A percentile compares a stretch with the other conserved stretches of the same genome.
These are phyloP conservation scores for Mythimna loreyi DNA, from an alignment of 2,888 invertebrate genomes.

Conservation along the genomic window DNA sequence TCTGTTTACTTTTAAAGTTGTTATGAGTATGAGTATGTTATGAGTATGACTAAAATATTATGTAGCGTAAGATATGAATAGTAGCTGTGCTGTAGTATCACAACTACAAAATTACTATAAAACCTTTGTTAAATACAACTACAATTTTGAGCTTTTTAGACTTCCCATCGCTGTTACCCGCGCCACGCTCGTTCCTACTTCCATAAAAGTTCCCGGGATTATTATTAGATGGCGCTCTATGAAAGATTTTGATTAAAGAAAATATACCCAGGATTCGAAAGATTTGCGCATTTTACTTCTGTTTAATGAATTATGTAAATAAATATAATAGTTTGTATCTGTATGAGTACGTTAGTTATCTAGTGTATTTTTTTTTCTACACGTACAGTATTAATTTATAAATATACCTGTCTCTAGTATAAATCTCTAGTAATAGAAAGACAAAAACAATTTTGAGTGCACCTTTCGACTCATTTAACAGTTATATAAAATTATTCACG, in stretches of 20 bases:
- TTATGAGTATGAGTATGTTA: too few species aligned
- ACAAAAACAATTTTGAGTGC: conserved; percentile 33
- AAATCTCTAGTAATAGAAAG: conserved; percentile 8
- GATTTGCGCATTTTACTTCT: background rate
- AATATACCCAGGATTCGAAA: background rate
- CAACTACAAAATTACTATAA: background rate
- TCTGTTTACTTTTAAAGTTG: too few species aligned
- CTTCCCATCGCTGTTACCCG: conserved; percentile 11
- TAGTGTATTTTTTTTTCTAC: background rate
- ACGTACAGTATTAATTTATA: background rate
- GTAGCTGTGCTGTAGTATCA: too few species aligned
- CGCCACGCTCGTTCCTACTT: conserved; percentile 35
- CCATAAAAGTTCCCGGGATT: conserved; percentile 55
- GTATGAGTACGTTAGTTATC: background rate
- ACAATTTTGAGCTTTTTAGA: conserved; percentile 1
- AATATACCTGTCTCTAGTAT: too few species aligned
- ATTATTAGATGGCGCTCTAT: conserved; percentile 65
- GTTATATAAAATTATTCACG: conserved; percentile 49
- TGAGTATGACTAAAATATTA: too few species aligned
- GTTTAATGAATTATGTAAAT: background rate
- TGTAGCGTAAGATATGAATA: too few species aligned
- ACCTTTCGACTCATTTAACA: conserved; percentile 40
- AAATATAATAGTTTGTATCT: background rate
- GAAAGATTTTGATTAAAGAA: background rate
- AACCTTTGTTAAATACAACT: background rate